Evolutionary conservation across 2,113 vertebrate genomes (phyloP), one percentile per base, ranked within the genome.

Genomic region (Aegotheles bennettii): DNA sequence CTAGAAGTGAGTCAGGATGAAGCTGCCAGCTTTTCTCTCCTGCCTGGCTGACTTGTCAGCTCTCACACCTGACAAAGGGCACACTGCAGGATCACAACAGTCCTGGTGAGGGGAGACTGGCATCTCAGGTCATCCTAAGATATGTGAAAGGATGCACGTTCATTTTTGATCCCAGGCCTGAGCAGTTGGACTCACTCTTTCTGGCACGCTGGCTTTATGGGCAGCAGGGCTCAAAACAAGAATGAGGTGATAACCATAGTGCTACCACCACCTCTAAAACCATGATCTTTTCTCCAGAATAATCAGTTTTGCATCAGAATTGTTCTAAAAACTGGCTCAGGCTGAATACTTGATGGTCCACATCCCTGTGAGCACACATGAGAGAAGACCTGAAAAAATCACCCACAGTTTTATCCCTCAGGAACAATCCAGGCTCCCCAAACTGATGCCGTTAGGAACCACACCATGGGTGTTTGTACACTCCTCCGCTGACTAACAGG

Each of bases 381-480:
- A 38, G 31, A 67, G 20, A 35, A 54, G 17, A 53, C 24, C 45
- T 24, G 6, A 92, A 53, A 48, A 87, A 75, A 33, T 82, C 0
- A 0, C 19, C 13, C 23, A 14, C 1, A 0, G 25, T 50, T 77
- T 74, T 61, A 54, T 36, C 29, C n/a, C n/a, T 40, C 36, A 16
- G 79, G 53, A 86, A 35, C 36, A 68, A 23, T 33, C 26, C 38
- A 45, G n/a, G 25, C 42, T 84, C 18, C 50, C 38, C 51, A 69
- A 5, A 70, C 25, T 43, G 21, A 28, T 0, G 2, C 17, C 2
- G 5, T 51, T 28, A n/a, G 43, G 36, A 83, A 36, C 20, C 13
- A 17, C 24, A 54, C 19, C 13, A 19, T 0, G 0, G 3, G 11
- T 48, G 9, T 83, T 51, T 71, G 26, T 38, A 20, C 0, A 3